Conservation (phyloP, 2,888 invertebrate species). For the Serripes groenlandicus region DNA sequence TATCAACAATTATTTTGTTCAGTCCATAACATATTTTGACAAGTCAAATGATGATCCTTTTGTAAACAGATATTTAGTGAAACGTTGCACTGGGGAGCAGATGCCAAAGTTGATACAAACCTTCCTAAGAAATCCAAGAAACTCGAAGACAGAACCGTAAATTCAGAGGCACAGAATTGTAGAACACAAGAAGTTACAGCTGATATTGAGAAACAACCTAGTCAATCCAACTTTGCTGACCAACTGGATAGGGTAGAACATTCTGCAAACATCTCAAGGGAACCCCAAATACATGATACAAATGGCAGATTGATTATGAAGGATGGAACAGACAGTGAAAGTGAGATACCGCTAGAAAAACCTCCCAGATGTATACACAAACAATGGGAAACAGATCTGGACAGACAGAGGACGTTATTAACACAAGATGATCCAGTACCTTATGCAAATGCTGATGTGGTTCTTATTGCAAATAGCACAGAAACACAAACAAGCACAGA, state of each 20-base stretch:
- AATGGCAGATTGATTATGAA: not conserved
- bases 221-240: not conserved
- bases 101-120: constrained; percentile 34
- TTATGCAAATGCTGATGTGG: not conserved
- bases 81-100: constrained; percentile 51
- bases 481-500: too few relatives aligned
- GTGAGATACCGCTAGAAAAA: constrained; percentile 28
- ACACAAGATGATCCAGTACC: not conserved
- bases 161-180: constrained; percentile 18
- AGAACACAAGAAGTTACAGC: constrained; percentile 23
- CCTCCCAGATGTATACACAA: constrained; percentile 44
- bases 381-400: constrained; percentile 26
- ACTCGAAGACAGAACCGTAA: not conserved
- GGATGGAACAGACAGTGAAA: not conserved
- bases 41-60: too few relatives aligned
- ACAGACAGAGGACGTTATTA: not conserved
- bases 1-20: too few relatives aligned
- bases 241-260: not conserved
- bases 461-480: too few relatives aligned
- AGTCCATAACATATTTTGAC: too few relatives aligned
- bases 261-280: not conserved
- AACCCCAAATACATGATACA: not conserved
- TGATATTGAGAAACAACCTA: constrained; percentile 24
- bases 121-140: constrained; percentile 22
- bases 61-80: constrained; percentile 43